These are phyloP conservation scores for Araneus ventricosus DNA, from an alignment of 1,140 invertebrate species.

Conservation along the genomic window DNA sequence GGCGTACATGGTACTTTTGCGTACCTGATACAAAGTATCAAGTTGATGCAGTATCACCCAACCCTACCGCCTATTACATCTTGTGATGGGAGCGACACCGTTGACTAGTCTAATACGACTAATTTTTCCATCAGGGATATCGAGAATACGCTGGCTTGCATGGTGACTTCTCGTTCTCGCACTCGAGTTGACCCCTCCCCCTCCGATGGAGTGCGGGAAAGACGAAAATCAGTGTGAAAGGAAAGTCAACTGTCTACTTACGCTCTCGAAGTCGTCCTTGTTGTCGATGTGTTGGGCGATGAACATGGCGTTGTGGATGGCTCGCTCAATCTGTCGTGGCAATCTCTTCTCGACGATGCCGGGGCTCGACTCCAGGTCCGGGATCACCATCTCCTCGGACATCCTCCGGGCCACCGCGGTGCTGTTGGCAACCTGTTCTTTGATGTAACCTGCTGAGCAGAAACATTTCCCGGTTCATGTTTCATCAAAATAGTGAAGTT, in stretches of 20 bases:
- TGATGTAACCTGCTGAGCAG: conserved; percentile 5
- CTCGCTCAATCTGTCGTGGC: conserved; percentile 88
- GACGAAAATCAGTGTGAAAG: not conserved
- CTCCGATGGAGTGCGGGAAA: no score
- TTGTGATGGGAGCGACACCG: no score
- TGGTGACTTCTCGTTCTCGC: no score
- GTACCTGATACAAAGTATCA: no score
- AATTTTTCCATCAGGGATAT: no score
- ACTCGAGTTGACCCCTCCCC: no score
- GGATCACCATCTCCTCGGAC: conserved; percentile 75
- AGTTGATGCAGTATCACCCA: no score
- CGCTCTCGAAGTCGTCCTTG: conserved; percentile 84
- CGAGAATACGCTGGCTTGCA: no score
- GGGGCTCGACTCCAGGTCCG: conserved; percentile 74
- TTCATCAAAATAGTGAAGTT: no score
- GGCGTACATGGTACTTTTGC: no score
- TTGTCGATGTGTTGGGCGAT: conserved; percentile 96
- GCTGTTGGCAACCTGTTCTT: conserved; percentile 54
- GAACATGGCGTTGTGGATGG: conserved; percentile 95
- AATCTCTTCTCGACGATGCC: conserved; percentile 58
- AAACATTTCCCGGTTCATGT: not conserved
- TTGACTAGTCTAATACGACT: no score
- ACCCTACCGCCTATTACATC: no score
- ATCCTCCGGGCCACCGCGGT: conserved; percentile 8
- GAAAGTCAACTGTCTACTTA: conserved; percentile 53